Evolutionary conservation across 2,888 invertebrate genomes (phyloP), one percentile per base, ranked within the genome.

Genomic region (Leptarthrus brevirostris): DNA sequence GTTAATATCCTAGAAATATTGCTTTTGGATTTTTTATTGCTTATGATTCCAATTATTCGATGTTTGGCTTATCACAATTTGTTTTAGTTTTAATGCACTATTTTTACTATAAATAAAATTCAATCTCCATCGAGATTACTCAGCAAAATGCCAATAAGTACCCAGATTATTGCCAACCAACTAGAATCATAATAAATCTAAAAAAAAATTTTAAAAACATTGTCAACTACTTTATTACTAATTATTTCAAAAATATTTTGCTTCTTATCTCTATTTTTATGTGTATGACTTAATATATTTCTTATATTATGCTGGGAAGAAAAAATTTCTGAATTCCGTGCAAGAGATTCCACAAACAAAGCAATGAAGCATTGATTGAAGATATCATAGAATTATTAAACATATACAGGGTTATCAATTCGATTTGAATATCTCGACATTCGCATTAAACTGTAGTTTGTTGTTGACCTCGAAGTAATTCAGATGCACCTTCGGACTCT

Each of bases 131-230:
- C 34, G 72, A 66, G 54, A 58, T 72, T 58, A 69, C 74, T 73
- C 56, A 75, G 72, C 74, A 75, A 75, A 75, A 73, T 66, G 66
- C 66, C 72, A 69, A 75, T 75, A 69, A 69, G 22, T 52, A 18
- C 30, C 72, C 72, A 72, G 54, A 54, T 24, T 58, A 72, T 72
- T 72, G 72, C 72, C 58, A 56, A 54, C 58, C 58, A 56, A 72
- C 54, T 72, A 49, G 58, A 72, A 72, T 72, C 40, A 64, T 64
- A 64, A 64, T 72, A 61, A 58, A 58, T 49, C 61, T 72, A 22
- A 72, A 54, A 44, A 72, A 54, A 44, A 10, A 40, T 16, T 72
- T 22, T 52, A 70, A 70, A 70, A 53, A 70, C 52, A 53, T 70
- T 20, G 40, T 40, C 40, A 40, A 40, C 40, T 40, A 40, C 40